A percentile compares a stretch with the other conserved stretches of the same genome.
phyloP scores from a whole-genome alignment of 2,113 vertebrate genomes.

The Campylomormyrus tamandua region DNA sequence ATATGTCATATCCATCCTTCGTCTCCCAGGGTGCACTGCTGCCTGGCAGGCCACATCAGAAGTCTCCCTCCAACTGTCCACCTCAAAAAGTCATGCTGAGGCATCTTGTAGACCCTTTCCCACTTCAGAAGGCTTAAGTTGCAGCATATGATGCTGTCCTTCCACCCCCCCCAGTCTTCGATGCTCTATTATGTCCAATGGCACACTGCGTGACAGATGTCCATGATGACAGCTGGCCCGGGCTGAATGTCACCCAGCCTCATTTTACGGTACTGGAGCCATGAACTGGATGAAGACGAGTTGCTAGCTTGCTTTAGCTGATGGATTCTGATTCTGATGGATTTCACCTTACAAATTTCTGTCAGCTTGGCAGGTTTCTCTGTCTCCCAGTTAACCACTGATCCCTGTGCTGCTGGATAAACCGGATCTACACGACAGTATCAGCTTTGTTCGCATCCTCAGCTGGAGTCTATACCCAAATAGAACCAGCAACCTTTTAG shows the following conservation, averaged over 20 bases:
- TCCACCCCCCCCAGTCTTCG: not conserved
- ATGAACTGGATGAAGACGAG: not conserved
- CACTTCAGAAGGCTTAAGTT: not conserved
- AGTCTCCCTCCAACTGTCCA: not conserved
- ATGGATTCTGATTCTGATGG: not conserved
- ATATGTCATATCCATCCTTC: not conserved
- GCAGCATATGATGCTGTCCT: not conserved
- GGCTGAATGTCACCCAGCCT: not conserved
- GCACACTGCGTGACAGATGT: not conserved
- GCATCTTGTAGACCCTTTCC: not conserved
- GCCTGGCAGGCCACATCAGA: not conserved
- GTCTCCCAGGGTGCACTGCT: not conserved
- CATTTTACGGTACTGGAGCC: not conserved
- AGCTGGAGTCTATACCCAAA: not conserved
- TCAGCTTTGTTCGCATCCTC: not conserved
- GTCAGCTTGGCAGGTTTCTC: not conserved
- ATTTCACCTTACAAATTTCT: not conserved
- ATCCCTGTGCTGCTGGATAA: not conserved
- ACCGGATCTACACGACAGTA: not conserved
- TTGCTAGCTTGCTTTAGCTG: not conserved
- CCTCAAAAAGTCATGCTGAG: not conserved
- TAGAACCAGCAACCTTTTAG: not conserved
- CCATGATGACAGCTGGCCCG: not conserved
- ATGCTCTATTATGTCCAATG: not conserved
- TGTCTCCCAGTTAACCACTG: not conserved